Evolutionary conservation across 1,140 invertebrate species (phyloP).

Genomic region (Fopius arisanus): DNA sequence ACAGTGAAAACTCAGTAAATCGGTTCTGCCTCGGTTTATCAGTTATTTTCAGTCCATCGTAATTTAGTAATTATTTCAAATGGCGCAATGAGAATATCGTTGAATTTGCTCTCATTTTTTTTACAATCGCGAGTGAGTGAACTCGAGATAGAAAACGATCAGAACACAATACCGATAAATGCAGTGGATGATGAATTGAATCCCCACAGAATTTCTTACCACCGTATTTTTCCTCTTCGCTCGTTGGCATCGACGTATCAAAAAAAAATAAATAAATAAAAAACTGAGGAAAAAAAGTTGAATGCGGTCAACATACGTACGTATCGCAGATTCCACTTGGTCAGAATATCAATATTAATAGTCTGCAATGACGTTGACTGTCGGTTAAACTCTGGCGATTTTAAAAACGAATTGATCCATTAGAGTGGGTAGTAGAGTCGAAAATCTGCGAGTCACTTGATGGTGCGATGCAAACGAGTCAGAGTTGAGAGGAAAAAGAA

Average conservation of each 20-base stretch:
- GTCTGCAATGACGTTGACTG: background rate
- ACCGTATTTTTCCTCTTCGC: background rate
- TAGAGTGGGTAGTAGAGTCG: background rate
- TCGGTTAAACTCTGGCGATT: background rate
- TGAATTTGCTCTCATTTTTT: background rate
- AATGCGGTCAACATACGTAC: background rate
- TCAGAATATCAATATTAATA: conserved; percentile 14
- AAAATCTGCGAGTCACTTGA: background rate
- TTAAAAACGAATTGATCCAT: background rate
- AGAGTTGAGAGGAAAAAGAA: background rate
- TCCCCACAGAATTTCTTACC: background rate
- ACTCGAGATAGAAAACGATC: background rate
- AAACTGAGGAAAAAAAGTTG: background rate
- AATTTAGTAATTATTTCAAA: conserved; percentile 20
- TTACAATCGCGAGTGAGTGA: background rate
- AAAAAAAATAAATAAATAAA: background rate
- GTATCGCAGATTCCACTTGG: background rate
- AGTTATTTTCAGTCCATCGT: conserved; percentile 24
- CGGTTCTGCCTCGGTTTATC: background rate
- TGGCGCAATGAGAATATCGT: background rate
- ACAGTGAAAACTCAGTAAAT: conserved; percentile 6
- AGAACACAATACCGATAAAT: background rate
- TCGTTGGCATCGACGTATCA: background rate
- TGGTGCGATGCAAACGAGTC: background rate
- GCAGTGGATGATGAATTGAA: background rate